Percentiles rank a stretch among this genome's conserved stretches.
Conservation (phyloP, 2,797 vertebrate species). For the Brachyrhaphis roseni region DNA sequence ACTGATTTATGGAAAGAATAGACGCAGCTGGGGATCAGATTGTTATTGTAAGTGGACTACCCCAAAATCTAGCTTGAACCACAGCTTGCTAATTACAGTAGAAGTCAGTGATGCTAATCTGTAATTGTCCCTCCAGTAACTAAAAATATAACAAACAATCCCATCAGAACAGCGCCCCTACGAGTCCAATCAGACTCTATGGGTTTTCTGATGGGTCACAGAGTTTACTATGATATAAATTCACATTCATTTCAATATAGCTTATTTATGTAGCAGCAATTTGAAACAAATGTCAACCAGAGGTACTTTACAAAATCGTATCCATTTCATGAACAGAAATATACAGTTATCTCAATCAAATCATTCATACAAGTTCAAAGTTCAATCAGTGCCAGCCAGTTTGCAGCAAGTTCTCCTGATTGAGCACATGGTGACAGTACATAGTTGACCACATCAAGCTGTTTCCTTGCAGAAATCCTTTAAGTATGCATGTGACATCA, state of each 20-base stretch:
- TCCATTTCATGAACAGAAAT: background rate
- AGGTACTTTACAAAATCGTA: background rate
- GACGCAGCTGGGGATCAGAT: slow-evolving; percentile 1
- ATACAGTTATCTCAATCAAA: background rate
- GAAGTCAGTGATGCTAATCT: slow-evolving; percentile 10
- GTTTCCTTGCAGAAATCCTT: background rate
- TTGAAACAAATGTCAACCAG: background rate
- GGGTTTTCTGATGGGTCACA: background rate
- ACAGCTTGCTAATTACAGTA: slow-evolving; percentile 9
- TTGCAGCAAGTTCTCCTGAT: background rate
- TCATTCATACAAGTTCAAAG: background rate
- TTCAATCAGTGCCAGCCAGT: background rate
- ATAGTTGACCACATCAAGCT: background rate
- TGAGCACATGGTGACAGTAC: background rate
- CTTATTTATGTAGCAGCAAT: background rate
- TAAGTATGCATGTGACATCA: background rate
- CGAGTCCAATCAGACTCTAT: background rate
- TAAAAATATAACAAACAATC: slow-evolving; percentile 5
- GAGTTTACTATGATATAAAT: background rate
- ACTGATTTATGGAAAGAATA: slow-evolving; percentile 5
- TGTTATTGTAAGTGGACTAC: background rate
- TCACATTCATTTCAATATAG: background rate
- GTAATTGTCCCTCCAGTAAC: background rate
- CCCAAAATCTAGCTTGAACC: slow-evolving; percentile 4
- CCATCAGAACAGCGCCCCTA: background rate